Evolutionary conservation across 2,113 vertebrate species (phyloP), one percentile per base, ranked within the genome.

Genomic region (Ophthalmolycus amberensis): DNA sequence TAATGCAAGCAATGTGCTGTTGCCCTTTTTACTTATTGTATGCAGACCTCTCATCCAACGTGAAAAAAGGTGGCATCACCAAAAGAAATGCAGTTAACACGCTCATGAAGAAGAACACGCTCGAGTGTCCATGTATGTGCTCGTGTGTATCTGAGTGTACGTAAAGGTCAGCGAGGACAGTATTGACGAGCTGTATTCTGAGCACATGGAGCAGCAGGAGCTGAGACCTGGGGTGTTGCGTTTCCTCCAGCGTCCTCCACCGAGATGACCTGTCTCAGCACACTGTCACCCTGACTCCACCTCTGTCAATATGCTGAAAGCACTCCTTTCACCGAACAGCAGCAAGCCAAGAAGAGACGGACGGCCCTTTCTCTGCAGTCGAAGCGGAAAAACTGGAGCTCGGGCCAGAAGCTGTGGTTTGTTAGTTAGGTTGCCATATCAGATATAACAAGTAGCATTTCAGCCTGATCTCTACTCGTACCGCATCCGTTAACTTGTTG

Each of bases 231-330:
- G 32, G 88, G 92, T 92, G 89, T 94, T 89, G 89, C 79, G 29
- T 93, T 94, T 91, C 92, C 79, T 83, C 54, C 64, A 54, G 71
- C 48, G 64, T 82, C 88, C 80, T 91, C 82, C 37, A 75, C 81
- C 67, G 34, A 58, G 80, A 85, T 73, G 88, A 85, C 88, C 90
- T 91, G 83, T 73, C 90, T 93, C 86, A 88, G 91, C 91, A 88
- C 72, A 86, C 81, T 85, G 83, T 92, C 89, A 88, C 88, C 87
- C 88, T 89, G 88, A 89, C 86, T 90, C 85, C 85, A 87, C 85
- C 85, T 88, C 79, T 82, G 82, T 93, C 89, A 79, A 87, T 91
- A 89, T 88, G 90, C 92, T 91, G 85, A 91, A 89, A 85, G 84
- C 71, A 80, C 81, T 89, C 64, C 84, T 89, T 88, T 87, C 22